These are phyloP conservation scores for Neoitamus cyanurus DNA, from an alignment of 2,888 invertebrate genomes.

Conservation along the genomic window DNA sequence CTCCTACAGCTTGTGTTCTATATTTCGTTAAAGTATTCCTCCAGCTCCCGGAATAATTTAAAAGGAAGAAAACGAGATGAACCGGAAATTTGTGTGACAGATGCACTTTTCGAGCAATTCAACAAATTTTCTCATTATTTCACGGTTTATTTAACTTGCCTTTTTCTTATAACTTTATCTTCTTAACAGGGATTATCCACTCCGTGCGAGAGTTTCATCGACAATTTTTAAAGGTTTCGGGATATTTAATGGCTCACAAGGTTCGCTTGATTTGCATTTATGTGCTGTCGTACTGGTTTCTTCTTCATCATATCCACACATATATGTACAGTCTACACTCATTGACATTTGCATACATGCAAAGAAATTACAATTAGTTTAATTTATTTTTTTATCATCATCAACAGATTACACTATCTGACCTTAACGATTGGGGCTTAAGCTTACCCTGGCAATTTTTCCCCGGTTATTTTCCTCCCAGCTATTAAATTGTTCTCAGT, in stretches of 20 bases:
- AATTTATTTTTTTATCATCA: no score
- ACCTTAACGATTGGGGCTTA: no score
- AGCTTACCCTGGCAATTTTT: no score
- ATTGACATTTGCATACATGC: no score
- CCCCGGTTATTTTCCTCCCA: no score
- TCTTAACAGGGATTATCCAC: constrained; percentile 37
- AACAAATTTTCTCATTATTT: constrained; percentile 33
- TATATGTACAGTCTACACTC: no score
- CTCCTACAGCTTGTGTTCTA: neutral
- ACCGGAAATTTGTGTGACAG: constrained; percentile 27
- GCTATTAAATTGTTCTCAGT: no score
- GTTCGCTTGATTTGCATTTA: neutral
- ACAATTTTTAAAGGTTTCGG: neutral
- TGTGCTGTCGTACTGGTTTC: neutral
- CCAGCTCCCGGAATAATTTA: neutral
- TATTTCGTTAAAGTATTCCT: neutral
- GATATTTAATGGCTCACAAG: neutral
- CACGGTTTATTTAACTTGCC: constrained; percentile 24
- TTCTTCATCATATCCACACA: no score
- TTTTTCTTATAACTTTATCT: constrained; percentile 1
- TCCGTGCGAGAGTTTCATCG: neutral
- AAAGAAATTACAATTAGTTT: no score
- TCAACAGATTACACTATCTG: no score
- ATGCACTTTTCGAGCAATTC: constrained; percentile 16
- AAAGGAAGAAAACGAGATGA: constrained; percentile 16